Conservation (phyloP, 2,888 invertebrate genomes). For the Latrodectus elegans region DNA sequence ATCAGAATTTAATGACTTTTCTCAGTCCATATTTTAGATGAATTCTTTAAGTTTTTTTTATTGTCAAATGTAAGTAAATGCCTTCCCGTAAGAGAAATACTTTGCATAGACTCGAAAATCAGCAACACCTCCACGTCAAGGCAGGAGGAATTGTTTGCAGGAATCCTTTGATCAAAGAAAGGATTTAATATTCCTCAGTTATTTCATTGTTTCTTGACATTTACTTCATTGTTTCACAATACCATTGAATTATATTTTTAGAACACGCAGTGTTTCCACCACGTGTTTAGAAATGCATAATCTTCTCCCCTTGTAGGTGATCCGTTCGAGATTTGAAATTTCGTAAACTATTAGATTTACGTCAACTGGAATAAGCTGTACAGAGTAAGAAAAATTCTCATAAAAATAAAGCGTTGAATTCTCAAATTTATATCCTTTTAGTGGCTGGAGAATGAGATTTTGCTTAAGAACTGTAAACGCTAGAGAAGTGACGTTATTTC, state of each 20-base stretch:
- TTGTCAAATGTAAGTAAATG: too few relatives aligned
- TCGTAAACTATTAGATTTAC: constrained; percentile 59
- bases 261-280: constrained; percentile 1
- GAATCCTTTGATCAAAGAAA: too few relatives aligned
- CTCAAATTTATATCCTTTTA: constrained; percentile 59
- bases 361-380: constrained; percentile 21
- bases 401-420: constrained; percentile 39
- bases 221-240: too few relatives aligned
- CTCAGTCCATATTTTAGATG: too few relatives aligned
- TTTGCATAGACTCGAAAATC: too few relatives aligned
- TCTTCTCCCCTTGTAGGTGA: constrained; percentile 46
- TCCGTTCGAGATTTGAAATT: constrained; percentile 21
- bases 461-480: constrained; percentile 62
- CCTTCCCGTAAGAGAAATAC: too few relatives aligned
- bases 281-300: constrained; percentile 23
- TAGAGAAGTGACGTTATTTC: constrained; percentile 54
- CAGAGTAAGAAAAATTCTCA: constrained; percentile 21
- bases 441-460: constrained; percentile 47
- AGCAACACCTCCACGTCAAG: too few relatives aligned
- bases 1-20: too few relatives aligned
- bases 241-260: neutral
- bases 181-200: too few relatives aligned
- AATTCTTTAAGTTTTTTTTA: too few relatives aligned
- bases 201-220: too few relatives aligned
- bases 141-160: too few relatives aligned